These are phyloP conservation scores for Caloenas nicobarica DNA, from an alignment of 2,113 vertebrate species.

Conservation along the genomic window DNA sequence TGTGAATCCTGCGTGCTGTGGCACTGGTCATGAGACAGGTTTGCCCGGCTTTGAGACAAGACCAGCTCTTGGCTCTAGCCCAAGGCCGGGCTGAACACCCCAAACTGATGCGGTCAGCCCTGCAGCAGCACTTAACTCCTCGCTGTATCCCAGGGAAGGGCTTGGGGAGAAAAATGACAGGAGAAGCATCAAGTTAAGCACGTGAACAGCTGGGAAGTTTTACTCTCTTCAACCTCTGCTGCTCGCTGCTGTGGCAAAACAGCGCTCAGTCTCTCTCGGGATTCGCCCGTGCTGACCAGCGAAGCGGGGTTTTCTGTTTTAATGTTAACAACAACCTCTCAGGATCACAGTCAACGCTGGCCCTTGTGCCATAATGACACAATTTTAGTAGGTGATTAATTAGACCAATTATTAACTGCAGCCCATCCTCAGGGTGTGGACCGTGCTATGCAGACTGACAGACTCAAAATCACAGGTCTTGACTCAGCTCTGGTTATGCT, in stretches of 20 bases:
- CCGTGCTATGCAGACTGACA: not conserved
- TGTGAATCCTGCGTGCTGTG: not conserved
- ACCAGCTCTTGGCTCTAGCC: not conserved
- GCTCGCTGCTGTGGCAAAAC: not conserved
- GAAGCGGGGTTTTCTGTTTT: rapidly evolving
- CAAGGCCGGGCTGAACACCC: not conserved
- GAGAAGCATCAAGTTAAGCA: not conserved
- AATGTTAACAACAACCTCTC: not conserved
- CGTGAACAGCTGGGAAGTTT: not conserved
- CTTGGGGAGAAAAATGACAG: rapidly evolving
- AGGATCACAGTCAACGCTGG: not conserved
- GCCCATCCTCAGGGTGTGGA: not conserved
- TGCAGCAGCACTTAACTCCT: not conserved
- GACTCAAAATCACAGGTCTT: not conserved
- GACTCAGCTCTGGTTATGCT: not conserved
- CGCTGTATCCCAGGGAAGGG: rapidly evolving
- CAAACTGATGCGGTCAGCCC: not conserved
- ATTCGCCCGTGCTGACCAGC: not conserved
- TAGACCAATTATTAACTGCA: not conserved
- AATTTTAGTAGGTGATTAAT: not conserved
- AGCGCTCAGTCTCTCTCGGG: rapidly evolving
- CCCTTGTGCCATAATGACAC: not conserved
- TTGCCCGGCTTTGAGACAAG: not conserved
- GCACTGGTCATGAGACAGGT: not conserved
- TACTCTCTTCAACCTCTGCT: not conserved